Base-by-base conservation (phyloP, 2,797 vertebrate genomes). In the Chloroceryle inda region DNA sequence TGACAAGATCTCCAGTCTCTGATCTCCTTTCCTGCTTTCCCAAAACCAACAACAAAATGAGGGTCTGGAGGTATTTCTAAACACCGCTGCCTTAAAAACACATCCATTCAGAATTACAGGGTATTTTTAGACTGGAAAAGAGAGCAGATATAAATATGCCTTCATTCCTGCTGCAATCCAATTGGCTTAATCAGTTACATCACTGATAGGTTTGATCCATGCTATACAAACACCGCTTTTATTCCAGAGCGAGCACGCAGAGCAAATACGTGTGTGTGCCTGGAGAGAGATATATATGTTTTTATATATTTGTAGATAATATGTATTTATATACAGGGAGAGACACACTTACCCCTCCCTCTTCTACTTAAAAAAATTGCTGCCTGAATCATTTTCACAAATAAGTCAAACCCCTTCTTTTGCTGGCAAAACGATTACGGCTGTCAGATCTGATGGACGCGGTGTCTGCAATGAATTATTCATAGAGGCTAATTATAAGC, bases 401-500 rank as follows among this genome's bases (percentile, higher is more conserved):
- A 63, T 66, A 84, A 97, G 92, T 94, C 94, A 94, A 96, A 76
- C 85, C 92, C 66, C 45, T 7, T 72, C 67, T 90, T 96, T 95
- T 83, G 75, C 94, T 89, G 94, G 97, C 94, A 90, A 78, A 89
- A 95, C 26, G 69, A 94, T 97, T 92, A 78, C 0, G 8, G 82
- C 92, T 97, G 97, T 97, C 96, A 93, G 87, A 76, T 78, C 82
- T 67, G 62, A 80, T 21, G 68, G 86, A 79, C 67, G 42, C 7
- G 10, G 66, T 7, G 38, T 19, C 78, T 89, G 18, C 83, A 35
- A 96, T 97, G 96, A 97, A 97, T 98, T 97, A 98, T 98, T 97
- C 97, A 98, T 94, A 15, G 13, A 4, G 74, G 92, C 91, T 98
- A 98, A 98, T 98, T 96, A 97, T 75, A 97, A 94, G 63, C 78